Percentiles rank a stretch among this genome's conserved stretches.
Conservation (phyloP, 2,888 invertebrate species). For the Drosophila basisetae region DNA sequence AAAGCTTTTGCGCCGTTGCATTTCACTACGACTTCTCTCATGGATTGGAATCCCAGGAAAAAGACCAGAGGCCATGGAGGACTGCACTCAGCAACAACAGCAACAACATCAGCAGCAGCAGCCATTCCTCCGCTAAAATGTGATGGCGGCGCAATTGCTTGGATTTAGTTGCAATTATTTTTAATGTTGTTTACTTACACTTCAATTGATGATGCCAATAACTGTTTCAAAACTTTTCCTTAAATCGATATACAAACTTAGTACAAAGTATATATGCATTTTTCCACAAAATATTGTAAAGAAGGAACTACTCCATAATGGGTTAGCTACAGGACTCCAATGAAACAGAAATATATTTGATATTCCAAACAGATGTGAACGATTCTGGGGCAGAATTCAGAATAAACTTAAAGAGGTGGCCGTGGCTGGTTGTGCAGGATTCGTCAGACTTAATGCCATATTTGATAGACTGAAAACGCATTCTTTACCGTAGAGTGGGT, state of each 20-base stretch:
- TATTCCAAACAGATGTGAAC: constrained; percentile 13
- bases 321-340: background rate
- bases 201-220: constrained; percentile 81
- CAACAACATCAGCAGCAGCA: constrained; percentile 20
- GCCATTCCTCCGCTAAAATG: constrained; percentile 64
- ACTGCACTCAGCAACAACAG: constrained; percentile 21
- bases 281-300: constrained; percentile 27
- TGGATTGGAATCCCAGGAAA: constrained; percentile 20
- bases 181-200: constrained; percentile 82
- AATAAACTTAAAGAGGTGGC: background rate
- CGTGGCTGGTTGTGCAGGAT: background rate
- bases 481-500: background rate
- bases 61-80: constrained; percentile 16
- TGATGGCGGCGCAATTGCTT: constrained; percentile 79
- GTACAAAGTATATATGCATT: constrained; percentile 18
- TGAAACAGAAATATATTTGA: background rate
- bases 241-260: constrained; percentile 56
- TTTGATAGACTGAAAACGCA: background rate
- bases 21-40: constrained; percentile 37
- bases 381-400: background rate
- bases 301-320: constrained; percentile 19
- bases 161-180: constrained; percentile 82
- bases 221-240: constrained; percentile 77
- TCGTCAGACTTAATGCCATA: background rate
- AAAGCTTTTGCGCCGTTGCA: constrained; percentile 75